phyloP scores from a whole-genome alignment of 2,888 invertebrate genomes.

The Stenodera caucasica region DNA sequence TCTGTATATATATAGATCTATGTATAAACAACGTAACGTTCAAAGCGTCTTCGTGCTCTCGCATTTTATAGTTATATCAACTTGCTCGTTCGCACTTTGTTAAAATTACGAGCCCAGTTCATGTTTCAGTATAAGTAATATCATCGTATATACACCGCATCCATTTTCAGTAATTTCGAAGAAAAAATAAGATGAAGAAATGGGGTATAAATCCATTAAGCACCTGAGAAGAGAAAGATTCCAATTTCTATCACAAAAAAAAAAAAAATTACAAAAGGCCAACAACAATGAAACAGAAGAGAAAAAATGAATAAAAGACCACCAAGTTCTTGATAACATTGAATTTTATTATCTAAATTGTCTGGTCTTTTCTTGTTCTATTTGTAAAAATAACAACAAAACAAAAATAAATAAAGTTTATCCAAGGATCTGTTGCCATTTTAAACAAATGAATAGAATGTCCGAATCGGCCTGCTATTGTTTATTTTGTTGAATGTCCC shows the following conservation, averaged over 20 bases:
- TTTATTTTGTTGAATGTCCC: conserved; percentile 25
- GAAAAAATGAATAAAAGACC: neutral
- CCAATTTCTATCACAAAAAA: neutral
- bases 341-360: conserved; percentile 2
- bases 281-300: conserved; percentile 11
- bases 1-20: too few relatives aligned
- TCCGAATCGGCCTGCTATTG: conserved; percentile 17
- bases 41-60: neutral
- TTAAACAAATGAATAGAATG: conserved; percentile 7
- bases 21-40: neutral
- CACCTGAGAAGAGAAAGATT: neutral
- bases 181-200: too few relatives aligned
- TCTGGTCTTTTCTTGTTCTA: neutral
- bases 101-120: conserved; percentile 2
- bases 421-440: conserved; percentile 17
- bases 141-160: neutral
- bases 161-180: neutral
- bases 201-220: neutral
- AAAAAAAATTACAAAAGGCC: too few relatives aligned
- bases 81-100: conserved; percentile 2
- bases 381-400: neutral
- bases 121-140: conserved; percentile 2
- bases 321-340: neutral
- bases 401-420: conserved; percentile 19
- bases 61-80: neutral